phyloP scores from a whole-genome alignment of 2,113 vertebrate genomes.

The Falco punctatus region DNA sequence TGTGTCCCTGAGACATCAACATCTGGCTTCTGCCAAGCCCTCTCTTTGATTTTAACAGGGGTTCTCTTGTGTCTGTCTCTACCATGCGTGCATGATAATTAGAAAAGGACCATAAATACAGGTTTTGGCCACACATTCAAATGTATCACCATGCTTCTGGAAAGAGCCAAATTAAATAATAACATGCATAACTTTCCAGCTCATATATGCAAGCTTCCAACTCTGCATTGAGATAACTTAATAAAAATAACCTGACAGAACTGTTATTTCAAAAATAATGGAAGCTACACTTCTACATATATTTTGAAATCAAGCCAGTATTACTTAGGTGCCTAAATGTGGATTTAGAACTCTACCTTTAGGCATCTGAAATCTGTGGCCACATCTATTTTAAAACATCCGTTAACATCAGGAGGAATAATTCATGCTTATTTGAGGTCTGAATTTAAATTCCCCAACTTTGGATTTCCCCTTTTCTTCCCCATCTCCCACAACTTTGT shows the following conservation, averaged over 20 bases:
- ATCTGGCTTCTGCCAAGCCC: not conserved
- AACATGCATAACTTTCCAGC: not conserved
- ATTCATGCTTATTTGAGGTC: slow-evolving; percentile 30
- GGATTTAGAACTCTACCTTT: not conserved
- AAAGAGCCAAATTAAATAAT: not conserved
- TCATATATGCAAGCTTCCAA: not conserved
- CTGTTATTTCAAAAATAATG: not conserved
- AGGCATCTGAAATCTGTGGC: slow-evolving; percentile 25
- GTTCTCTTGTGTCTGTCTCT: not conserved
- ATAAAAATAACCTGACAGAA: not conserved
- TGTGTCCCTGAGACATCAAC: not conserved
- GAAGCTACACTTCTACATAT: not conserved
- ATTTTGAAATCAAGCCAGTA: slow-evolving; percentile 4
- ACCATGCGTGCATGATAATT: not conserved
- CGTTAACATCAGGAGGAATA: not conserved
- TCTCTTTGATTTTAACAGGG: not conserved
- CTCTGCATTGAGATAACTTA: not conserved
- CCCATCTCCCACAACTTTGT: not conserved
- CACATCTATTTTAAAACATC: slow-evolving; percentile 38
- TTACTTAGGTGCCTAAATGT: not conserved
- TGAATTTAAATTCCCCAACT: slow-evolving; percentile 17
- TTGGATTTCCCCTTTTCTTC: slow-evolving; percentile 15
- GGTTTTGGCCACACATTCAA: not conserved
- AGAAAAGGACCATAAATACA: not conserved
- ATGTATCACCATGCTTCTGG: not conserved